Evolutionary conservation across 2,797 vertebrate genomes (phyloP).

Genomic region (Emys orbicularis): DNA sequence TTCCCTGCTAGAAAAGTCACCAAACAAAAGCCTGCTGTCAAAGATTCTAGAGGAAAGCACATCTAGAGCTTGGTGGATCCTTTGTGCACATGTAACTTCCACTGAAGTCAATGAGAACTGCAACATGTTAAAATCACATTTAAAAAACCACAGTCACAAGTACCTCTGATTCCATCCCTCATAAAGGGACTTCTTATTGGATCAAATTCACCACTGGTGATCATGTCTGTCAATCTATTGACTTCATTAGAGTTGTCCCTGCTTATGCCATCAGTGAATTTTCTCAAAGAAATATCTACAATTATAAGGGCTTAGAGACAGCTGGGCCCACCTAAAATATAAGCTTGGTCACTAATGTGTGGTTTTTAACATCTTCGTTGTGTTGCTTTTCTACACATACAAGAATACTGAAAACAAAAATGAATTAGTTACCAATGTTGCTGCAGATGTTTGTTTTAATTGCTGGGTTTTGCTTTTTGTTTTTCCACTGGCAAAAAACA

Average conservation of each 20-base stretch:
- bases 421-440: neutral
- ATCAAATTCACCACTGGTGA: neutral
- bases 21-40: rapidly evolving
- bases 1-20: neutral
- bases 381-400: neutral
- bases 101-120: rapidly evolving
- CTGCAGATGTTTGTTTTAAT: neutral
- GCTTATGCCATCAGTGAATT: neutral
- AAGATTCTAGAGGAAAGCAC: rapidly evolving
- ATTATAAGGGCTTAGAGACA: neutral
- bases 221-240: neutral
- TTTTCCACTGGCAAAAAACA: neutral
- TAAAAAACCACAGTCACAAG: neutral
- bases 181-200: neutral
- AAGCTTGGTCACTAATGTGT: neutral
- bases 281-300: neutral
- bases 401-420: rapidly evolving
- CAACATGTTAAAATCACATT: rapidly evolving
- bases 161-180: neutral
- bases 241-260: neutral
- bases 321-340: neutral
- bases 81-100: rapidly evolving
- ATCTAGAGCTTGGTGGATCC: neutral
- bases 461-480: neutral
- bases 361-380: neutral